Conservation (phyloP, 2,888 invertebrate species). For the Tenthredo mesomela region DNA sequence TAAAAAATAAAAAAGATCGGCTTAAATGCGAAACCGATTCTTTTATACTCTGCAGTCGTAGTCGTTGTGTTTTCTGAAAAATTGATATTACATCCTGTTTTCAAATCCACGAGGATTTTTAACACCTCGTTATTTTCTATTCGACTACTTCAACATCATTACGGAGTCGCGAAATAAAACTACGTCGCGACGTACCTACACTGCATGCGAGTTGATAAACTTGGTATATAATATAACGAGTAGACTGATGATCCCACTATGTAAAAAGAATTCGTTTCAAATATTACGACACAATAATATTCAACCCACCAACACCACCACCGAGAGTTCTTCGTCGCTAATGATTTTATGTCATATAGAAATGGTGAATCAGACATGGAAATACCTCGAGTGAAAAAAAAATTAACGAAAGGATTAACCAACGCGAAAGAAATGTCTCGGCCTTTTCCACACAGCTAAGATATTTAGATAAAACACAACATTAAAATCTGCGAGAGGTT, state of each 20-base stretch:
- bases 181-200: background rate
- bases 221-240: conserved; percentile 22
- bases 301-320: background rate
- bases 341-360: conserved; percentile 1
- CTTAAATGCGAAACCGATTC: background rate
- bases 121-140: conserved; percentile 36
- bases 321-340: conserved; percentile 20
- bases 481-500: background rate
- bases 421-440: conserved; percentile 25
- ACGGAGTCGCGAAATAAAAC: background rate
- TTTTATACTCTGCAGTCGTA: background rate
- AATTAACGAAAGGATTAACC: conserved; percentile 25
- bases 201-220: background rate
- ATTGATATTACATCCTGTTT: background rate
- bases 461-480: background rate
- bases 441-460: background rate
- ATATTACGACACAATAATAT: background rate
- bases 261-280: background rate
- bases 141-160: conserved; percentile 13
- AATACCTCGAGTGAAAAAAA: background rate
- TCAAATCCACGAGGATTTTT: background rate
- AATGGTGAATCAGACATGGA: conserved; percentile 20
- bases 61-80: background rate
- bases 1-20: background rate
- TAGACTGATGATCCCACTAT: background rate